These are phyloP conservation scores for Montipora efflorescens DNA, from an alignment of 64 coral and sea anemone species.

Conservation along the genomic window DNA sequence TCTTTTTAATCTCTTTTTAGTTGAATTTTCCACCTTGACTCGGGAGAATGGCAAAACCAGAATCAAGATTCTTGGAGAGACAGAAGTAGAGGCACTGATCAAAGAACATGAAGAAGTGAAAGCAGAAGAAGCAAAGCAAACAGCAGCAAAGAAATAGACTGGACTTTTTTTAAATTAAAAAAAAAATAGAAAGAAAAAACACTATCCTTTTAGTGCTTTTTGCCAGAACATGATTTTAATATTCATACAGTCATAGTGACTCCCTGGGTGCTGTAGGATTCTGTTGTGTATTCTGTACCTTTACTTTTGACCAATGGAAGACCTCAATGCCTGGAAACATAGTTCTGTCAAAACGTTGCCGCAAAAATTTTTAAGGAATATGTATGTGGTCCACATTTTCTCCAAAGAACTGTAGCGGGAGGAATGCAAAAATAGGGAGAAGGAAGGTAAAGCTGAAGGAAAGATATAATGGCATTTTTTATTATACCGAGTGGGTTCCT, in stretches of 20 bases:
- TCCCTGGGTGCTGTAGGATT: not conserved
- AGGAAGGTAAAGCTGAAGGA: no score
- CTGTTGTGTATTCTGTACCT: not conserved
- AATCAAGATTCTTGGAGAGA: slow-evolving; percentile 76
- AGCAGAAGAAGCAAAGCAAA: slow-evolving; percentile 85
- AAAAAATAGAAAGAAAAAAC: not conserved
- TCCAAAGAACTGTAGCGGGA: no score
- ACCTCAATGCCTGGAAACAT: no score
- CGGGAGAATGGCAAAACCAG: slow-evolving; percentile 81
- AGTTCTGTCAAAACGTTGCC: no score
- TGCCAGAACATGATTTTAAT: not conserved
- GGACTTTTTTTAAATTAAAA: not conserved
- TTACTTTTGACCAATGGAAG: no score
- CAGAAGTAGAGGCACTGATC: slow-evolving; percentile 85
- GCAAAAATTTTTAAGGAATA: no score
- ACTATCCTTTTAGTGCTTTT: not conserved
- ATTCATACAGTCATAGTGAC: not conserved
- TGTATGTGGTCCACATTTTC: no score
- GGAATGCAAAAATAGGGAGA: no score
- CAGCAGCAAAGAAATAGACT: slow-evolving; percentile 83
- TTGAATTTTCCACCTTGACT: slow-evolving; percentile 95
- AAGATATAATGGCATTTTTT: no score
- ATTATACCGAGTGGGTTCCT: no score
- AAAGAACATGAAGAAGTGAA: slow-evolving; percentile 88
- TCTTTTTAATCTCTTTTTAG: slow-evolving; percentile 35